A percentile compares a stretch with the other conserved stretches of the same genome.
Conservation (phyloP, 2,113 vertebrate species). For the Myrmophylax atrothorax region DNA sequence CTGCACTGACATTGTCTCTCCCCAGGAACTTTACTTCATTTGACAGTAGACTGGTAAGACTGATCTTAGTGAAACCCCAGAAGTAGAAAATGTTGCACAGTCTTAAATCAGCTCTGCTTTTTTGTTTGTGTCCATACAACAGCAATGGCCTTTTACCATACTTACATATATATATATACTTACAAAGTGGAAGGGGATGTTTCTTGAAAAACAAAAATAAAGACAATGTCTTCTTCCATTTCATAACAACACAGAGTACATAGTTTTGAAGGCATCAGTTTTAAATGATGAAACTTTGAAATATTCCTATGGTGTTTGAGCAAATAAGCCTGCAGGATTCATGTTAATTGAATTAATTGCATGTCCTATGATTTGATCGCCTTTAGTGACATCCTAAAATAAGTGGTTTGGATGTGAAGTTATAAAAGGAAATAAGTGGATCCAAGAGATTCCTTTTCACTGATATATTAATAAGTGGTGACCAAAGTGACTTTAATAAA, state of each 20-base stretch:
- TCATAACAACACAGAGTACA: fast-evolving
- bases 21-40: not conserved
- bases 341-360: not conserved
- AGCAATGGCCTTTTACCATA: not conserved
- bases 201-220: not conserved
- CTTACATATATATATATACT: fast-evolving
- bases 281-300: not conserved
- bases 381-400: not conserved
- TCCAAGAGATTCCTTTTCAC: not conserved
- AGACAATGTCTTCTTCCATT: not conserved
- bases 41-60: not conserved
- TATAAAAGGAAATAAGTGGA: not conserved
- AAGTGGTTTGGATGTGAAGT: not conserved
- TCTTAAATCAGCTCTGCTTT: not conserved
- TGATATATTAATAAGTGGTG: not conserved
- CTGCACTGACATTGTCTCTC: fast-evolving
- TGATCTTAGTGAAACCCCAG: not conserved
- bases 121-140: not conserved
- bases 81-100: not conserved
- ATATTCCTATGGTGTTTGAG: not conserved
- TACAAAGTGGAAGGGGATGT: not conserved
- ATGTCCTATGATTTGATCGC: not conserved
- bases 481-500: not conserved
- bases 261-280: not conserved
- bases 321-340: not conserved